Evolutionary conservation across 2,888 invertebrate species (phyloP).

Genomic region (Clunio marinus): DNA sequence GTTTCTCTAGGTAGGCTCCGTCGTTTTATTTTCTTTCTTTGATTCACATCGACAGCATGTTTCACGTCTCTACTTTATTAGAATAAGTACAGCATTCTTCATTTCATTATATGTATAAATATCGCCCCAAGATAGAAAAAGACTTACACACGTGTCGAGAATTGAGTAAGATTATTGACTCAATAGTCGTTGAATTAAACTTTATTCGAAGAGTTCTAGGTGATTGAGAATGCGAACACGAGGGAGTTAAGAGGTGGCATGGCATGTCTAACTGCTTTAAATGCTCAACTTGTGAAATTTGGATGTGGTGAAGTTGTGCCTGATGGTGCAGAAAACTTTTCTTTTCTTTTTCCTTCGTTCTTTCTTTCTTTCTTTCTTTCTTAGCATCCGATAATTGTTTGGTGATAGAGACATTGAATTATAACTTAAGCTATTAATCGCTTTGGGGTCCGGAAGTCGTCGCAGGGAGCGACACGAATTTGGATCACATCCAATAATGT

Average conservation of each 20-base stretch:
- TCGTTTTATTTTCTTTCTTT: not conserved
- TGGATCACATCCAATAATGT: constrained; percentile 15
- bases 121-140: not conserved
- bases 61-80: constrained; percentile 33
- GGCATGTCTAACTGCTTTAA: too few relatives aligned
- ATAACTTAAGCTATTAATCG: constrained; percentile 1
- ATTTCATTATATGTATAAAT: constrained; percentile 27
- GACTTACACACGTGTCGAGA: constrained; percentile 1
- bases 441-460: not conserved
- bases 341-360: too few relatives aligned
- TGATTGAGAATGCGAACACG: too few relatives aligned
- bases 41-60: not conserved
- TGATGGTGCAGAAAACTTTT: too few relatives aligned
- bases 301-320: too few relatives aligned
- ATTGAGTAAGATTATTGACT: not conserved
- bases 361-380: not conserved
- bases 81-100: constrained; percentile 27
- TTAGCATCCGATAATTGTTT: constrained; percentile 9
- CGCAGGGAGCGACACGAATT: not conserved
- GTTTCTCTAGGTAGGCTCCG: not conserved
- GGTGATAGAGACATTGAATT: constrained; percentile 6
- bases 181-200: not conserved
- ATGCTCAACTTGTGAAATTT: too few relatives aligned
- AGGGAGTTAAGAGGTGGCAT: too few relatives aligned
- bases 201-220: not conserved